phyloP scores from a whole-genome alignment of 1,140 invertebrate species.

The Atta colombica region DNA sequence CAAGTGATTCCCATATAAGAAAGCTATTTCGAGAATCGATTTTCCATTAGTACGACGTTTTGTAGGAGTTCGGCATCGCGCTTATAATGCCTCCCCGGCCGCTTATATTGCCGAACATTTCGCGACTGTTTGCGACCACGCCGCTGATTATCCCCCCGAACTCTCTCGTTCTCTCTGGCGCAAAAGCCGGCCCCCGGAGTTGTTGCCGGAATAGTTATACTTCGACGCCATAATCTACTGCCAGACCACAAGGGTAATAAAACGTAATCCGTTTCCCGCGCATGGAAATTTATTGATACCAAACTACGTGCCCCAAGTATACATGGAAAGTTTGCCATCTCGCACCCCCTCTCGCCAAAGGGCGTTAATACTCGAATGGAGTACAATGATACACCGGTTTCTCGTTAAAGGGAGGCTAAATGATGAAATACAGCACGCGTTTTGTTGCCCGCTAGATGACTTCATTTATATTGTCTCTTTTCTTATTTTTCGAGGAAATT shows the following conservation, averaged over 20 bases:
- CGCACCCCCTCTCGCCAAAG: constrained; percentile 29
- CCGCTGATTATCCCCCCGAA: constrained; percentile 66
- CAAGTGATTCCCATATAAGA: constrained; percentile 33
- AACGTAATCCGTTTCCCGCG: constrained; percentile 69
- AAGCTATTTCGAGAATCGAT: constrained; percentile 67
- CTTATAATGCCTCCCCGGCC: constrained; percentile 15
- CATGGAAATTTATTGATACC: constrained; percentile 72
- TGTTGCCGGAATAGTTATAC: constrained; percentile 71
- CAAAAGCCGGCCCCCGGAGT: constrained; percentile 32
- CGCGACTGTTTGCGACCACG: constrained; percentile 53
- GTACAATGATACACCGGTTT: constrained; percentile 44
- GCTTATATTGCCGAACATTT: constrained; percentile 69
- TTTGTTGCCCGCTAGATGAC: background rate
- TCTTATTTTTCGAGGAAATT: constrained; percentile 25
- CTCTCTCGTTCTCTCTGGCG: constrained; percentile 38
- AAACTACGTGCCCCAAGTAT: constrained; percentile 62
- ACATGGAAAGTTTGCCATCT: constrained; percentile 60
- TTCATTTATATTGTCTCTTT: background rate
- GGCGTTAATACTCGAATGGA: constrained; percentile 59
- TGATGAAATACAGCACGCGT: constrained; percentile 69
- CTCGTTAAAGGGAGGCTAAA: constrained; percentile 43
- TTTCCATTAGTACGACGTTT: constrained; percentile 62
- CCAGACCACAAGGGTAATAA: constrained; percentile 73
- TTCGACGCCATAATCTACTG: constrained; percentile 69
- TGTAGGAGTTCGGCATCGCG: constrained; percentile 55